Base-by-base conservation (phyloP, 2,888 invertebrate species). In the Anoplius nigerrimus region DNA sequence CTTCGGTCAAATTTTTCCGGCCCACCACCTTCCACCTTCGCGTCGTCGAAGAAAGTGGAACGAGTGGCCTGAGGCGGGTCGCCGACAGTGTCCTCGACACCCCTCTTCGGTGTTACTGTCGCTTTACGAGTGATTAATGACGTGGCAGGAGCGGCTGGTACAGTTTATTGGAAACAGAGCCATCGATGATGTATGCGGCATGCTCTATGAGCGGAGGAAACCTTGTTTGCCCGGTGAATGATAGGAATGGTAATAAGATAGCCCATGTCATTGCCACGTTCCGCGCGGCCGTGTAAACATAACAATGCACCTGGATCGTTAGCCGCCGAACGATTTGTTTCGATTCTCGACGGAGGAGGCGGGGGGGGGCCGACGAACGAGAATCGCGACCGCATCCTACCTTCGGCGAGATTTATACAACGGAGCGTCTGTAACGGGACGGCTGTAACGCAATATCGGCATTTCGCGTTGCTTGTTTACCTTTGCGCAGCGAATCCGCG, bases 91-190 rank as follows among this genome's bases (percentile, higher is more conserved):
- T 45, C 21, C 60, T 43, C 54, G 62, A 68, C 69, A 66, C 66
- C 62, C 75, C 69, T 62, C 71, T 71, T 76, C 65, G 72, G 55
- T 67, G 76, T 75, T 71, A 63, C 62, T 65, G 74, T 75, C 72
- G 62, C 69, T 69, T 63, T 60, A 63, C 51, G 34, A 58, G 65
- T 82, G 81, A 82, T 82, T 82, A 81, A 82, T 74, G 79, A 78
- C 68, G 66, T 73, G 75, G 72, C 79, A 72, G 71, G 56, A 72
- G 57, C 77, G 71, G 77, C 80, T 73, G 78, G 69, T 74, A 74
- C 72, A 81, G 82, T 83, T 83, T 83, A 81, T 82, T 81, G 81
- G 81, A 79, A 83, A 74, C 78, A 78, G 75, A 65, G 11, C 68
- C 77, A 80, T 82, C 75, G 78, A 82, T 80, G 82, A 82, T 82